Percentiles rank a stretch among this genome's conserved stretches.
phyloP scores from a whole-genome alignment of 1,140 invertebrate species.

The Calephelis nemesis region DNA sequence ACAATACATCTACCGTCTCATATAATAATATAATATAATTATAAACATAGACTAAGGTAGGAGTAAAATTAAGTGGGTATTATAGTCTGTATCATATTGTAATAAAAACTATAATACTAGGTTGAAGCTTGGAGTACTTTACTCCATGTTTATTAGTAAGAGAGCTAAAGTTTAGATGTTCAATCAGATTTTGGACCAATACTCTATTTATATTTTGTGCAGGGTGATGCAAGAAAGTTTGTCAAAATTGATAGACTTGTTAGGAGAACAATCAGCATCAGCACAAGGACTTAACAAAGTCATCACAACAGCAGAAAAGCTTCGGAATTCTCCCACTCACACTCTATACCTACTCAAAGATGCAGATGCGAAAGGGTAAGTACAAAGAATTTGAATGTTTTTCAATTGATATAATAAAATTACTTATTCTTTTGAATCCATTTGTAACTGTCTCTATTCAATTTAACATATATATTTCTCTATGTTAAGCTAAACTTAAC shows the following conservation, averaged over 20 bases:
- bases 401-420: neutral
- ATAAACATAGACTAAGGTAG: too few relatives aligned
- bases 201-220: neutral
- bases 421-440: neutral
- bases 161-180: too few relatives aligned
- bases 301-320: slow-evolving; percentile 84
- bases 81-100: too few relatives aligned
- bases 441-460: neutral
- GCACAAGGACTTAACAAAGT: slow-evolving; percentile 87
- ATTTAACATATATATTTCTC: too few relatives aligned
- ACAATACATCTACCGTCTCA: too few relatives aligned
- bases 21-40: too few relatives aligned
- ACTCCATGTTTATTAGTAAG: too few relatives aligned
- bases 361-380: slow-evolving; percentile 81
- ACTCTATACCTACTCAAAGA: slow-evolving; percentile 85
- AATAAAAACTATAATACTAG: too few relatives aligned
- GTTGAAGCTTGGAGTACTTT: too few relatives aligned
- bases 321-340: slow-evolving; percentile 84
- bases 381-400: slow-evolving; percentile 10
- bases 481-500: too few relatives aligned
- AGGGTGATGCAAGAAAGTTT: slow-evolving; percentile 83
- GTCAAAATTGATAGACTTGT: slow-evolving; percentile 83
- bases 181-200: neutral
- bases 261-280: slow-evolving; percentile 85
- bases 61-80: too few relatives aligned